Percentiles rank a stretch among this genome's conserved stretches.
phyloP scores from a whole-genome alignment of 2,113 vertebrate species.

The Tretioscincus oriximinensis region DNA sequence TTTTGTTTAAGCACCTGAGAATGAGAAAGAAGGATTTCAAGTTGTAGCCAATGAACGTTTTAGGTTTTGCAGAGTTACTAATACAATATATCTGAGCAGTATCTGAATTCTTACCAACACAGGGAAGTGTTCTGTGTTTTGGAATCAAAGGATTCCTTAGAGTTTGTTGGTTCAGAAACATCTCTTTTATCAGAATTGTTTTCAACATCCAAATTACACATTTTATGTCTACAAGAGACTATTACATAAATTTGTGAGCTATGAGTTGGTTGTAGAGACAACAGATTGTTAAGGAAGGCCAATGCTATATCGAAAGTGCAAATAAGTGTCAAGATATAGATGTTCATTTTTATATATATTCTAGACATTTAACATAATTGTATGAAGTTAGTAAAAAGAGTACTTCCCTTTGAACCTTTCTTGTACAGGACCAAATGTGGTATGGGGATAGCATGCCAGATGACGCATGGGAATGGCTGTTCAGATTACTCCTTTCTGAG shows the following conservation, averaged over 20 bases:
- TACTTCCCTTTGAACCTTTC: neutral
- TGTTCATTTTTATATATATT: too few relatives aligned
- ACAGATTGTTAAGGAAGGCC: neutral
- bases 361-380: too few relatives aligned
- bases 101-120: conserved; percentile 37
- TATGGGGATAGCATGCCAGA: neutral
- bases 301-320: neutral
- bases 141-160: conserved; percentile 39
- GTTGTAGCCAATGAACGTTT: neutral
- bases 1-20: neutral
- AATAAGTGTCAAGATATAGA: neutral
- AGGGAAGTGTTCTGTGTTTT: conserved; percentile 11
- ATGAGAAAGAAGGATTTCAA: neutral
- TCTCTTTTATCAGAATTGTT: conserved; percentile 62
- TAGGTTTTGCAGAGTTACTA: conserved; percentile 2
- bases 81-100: conserved; percentile 48
- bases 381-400: neutral
- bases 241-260: conserved; percentile 58
- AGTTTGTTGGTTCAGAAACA: conserved; percentile 29
- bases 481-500: neutral
- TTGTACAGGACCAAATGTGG: neutral
- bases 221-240: conserved; percentile 19
- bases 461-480: neutral
- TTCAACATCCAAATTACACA: conserved; percentile 64
- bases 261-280: conserved; percentile 19